Evolutionary conservation across 1,140 invertebrate genomes (phyloP), one percentile per base, ranked within the genome.

Genomic region (Drosophila littoralis): DNA sequence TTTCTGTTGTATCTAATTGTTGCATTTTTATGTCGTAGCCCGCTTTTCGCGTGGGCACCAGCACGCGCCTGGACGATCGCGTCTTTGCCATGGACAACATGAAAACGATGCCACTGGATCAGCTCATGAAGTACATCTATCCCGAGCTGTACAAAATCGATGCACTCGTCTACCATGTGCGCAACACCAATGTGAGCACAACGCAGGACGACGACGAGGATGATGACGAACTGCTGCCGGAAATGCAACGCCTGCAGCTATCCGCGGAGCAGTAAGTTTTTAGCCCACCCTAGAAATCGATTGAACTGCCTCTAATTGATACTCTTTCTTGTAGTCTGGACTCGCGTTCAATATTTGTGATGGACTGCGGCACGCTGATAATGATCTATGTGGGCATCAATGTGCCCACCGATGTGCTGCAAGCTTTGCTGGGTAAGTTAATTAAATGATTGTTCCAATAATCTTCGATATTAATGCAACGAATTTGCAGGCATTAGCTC

Each of bases 121-220:
- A 96, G 81, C 94, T 99, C 4, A 94, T 99, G 79, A 96, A 97
- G 78, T 94, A 94, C 57, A 95, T 99, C 67, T 99, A 99, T 94
- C 98, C 99, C 8, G 96, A 98, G 93, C 93, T 99, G 40, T 99
- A 99, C 93, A 95, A 97, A 7, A 92, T 99, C 45, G 97, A 99
- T 92, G 93, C 93, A 74, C 93, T 98, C 13, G 75, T 81, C 9
- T 91, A 92, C 40, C 90, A 93, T 77, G 65, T 70, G 28, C 94
- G 95, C 71, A 94, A 96, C 46, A 93, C 94, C 77, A 91, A 86
- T 68, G 12, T 60, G 17, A 67, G 48, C 42, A 6, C 73, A 17
- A 67, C 79, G 17, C 76, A 75, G 7, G 77, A 89, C 2, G 94
- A 94, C 79, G 94, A 94, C 65, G 83, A 93, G 1, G 93, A 94